Base-by-base conservation (phyloP, 2,113 vertebrate species). In the Tyrannus savana region DNA sequence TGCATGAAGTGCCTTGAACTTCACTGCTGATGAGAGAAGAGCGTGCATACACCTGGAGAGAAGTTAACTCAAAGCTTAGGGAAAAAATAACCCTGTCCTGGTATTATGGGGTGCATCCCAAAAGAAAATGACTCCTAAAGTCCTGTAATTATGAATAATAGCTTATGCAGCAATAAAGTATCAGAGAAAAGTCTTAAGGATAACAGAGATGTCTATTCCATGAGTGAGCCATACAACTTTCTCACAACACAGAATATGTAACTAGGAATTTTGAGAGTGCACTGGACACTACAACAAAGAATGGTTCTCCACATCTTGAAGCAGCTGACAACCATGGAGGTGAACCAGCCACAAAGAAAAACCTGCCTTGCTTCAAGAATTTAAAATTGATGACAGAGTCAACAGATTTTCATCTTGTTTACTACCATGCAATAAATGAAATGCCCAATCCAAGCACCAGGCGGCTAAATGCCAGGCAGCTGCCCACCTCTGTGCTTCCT, bases 161-260 rank as follows among this genome's bases (percentile, higher is more conserved):
- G 39, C 12, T 72, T 50, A 31, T 22, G 28, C 13, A 68, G 30
- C 76, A 95, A 50, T 35, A 28, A 67, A 41, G 35, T 12, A 42
- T 1, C 50, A 37, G 30, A 81, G 28, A 55, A 47, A 76, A 90
- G 50, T 50, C 78, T 42, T 27, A 49, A 28, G 35, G 18, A 6
- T 64, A 63, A 83, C 10, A 59, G 42, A 69, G 25, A 25, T 13
- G 35, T n/a, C 44, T 64, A 64, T 37, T 80, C 69, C 73, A 58
- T 5, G 18, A 84, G 44, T 5, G 18, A 84, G 44, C 33, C 44
- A 37, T 19, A 44, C 10, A 75, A 77, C 19, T 22, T 50, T 16
- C 31, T 76, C 27, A 27, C n/a, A 42, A 28, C 15, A 39, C 1
- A 49, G 52, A 35, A 41, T 8, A 27, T 0, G 0, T 2, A 60